A percentile compares a stretch with the other conserved stretches of the same genome.
These are phyloP conservation scores for Leptoteleia sp. DNA, from an alignment of 1,140 invertebrate genomes.

Conservation along the genomic window DNA sequence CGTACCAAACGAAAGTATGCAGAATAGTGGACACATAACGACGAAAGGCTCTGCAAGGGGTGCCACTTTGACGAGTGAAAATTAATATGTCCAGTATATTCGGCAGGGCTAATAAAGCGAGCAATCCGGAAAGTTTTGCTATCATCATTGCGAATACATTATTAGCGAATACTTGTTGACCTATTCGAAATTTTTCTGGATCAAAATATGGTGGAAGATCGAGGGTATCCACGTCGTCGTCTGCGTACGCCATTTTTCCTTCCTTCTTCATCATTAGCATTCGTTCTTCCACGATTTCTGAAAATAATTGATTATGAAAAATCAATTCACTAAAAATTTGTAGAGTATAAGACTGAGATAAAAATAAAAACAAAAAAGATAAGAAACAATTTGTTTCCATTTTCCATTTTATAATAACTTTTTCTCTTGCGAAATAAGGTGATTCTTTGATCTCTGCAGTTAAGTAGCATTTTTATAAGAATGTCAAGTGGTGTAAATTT, in stretches of 20 bases:
- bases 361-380: no score
- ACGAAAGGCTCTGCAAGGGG: slow-evolving; percentile 85
- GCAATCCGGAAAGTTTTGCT: slow-evolving; percentile 85
- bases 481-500: no score
- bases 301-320: slow-evolving; percentile 34
- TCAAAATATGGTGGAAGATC: slow-evolving; percentile 76
- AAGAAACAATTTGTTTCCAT: no score
- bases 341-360: no score
- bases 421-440: no score
- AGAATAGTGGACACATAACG: slow-evolving; percentile 86
- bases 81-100: slow-evolving; percentile 85
- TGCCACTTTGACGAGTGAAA: slow-evolving; percentile 85
- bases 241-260: slow-evolving; percentile 64
- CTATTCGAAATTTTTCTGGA: slow-evolving; percentile 80
- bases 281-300: slow-evolving; percentile 68
- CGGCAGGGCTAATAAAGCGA: slow-evolving; percentile 86
- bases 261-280: slow-evolving; percentile 70
- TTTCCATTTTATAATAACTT: no score
- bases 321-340: not conserved
- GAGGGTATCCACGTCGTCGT: slow-evolving; percentile 59
- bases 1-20: slow-evolving; percentile 89
- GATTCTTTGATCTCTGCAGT: no score
- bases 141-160: slow-evolving; percentile 86
- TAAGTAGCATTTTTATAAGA: no score
- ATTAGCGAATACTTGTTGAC: slow-evolving; percentile 84